Conservation (phyloP, 2,113 vertebrate genomes). For the Myxocyprinus asiaticus region DNA sequence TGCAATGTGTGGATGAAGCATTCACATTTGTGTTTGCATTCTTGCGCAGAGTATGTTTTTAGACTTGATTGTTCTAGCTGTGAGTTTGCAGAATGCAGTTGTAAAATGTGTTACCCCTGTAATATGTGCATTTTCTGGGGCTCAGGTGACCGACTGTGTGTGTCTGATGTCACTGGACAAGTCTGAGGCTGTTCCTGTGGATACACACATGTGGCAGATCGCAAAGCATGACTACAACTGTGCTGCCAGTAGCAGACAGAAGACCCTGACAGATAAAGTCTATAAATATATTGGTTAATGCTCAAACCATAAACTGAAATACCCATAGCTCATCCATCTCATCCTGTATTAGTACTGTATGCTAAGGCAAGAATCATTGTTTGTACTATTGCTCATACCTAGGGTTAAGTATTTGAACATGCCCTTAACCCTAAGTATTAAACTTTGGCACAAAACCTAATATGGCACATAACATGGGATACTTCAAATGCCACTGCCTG, state of each 20-base stretch:
- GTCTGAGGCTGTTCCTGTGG: constrained; percentile 86
- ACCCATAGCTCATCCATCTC: too few relatives aligned
- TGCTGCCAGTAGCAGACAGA: constrained; percentile 64
- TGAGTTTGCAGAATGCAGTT: background rate
- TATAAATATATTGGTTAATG: constrained; percentile 86
- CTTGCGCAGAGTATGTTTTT: background rate
- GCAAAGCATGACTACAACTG: constrained; percentile 83
- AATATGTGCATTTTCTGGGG: background rate
- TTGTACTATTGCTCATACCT: too few relatives aligned
- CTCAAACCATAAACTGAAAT: background rate
- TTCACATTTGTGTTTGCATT: background rate
- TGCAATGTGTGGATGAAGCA: too few relatives aligned
- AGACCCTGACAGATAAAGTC: too few relatives aligned
- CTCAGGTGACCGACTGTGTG: constrained; percentile 94
- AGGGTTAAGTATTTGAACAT: too few relatives aligned
- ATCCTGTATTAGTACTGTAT: too few relatives aligned
- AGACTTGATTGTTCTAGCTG: background rate
- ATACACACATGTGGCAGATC: constrained; percentile 93
- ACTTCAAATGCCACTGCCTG: too few relatives aligned
- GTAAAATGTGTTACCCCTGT: background rate
- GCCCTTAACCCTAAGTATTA: too few relatives aligned
- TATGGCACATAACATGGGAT: too few relatives aligned
- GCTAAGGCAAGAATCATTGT: too few relatives aligned
- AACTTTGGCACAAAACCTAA: too few relatives aligned
- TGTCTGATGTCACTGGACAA: constrained; percentile 95